Conservation (phyloP, 1,140 invertebrate species). For the Hetaerina americana region DNA sequence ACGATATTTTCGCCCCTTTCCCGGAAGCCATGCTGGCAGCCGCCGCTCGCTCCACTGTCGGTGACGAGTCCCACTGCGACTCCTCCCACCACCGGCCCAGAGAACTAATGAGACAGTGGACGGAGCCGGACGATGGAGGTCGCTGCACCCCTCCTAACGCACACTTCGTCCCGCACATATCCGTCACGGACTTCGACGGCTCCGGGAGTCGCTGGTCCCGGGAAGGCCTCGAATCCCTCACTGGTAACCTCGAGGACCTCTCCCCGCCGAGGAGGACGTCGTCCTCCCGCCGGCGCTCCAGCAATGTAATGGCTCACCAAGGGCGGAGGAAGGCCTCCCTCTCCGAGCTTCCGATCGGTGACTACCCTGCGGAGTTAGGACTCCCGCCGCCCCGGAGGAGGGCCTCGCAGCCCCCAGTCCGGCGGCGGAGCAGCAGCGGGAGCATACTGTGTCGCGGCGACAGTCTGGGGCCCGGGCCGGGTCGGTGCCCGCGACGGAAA, state of each 20-base stretch:
- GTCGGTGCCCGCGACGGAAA: background rate
- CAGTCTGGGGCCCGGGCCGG: background rate
- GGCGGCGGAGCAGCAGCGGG: background rate
- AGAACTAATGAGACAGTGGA: too few relatives aligned
- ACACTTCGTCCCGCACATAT: background rate
- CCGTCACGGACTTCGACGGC: background rate
- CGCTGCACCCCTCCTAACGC: too few relatives aligned
- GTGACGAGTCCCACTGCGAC: too few relatives aligned
- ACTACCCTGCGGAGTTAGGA: background rate
- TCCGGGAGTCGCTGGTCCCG: background rate
- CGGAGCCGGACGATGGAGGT: background rate
- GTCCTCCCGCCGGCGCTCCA: background rate
- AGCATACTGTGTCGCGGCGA: background rate
- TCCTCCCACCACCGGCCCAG: too few relatives aligned
- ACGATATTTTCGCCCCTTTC: background rate
- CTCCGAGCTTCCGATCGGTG: background rate
- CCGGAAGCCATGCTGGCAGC: too few relatives aligned
- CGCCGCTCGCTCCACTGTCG: background rate
- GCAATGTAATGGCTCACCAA: background rate
- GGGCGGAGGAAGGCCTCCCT: background rate
- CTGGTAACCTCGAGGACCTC: background rate
- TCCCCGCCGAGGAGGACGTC: background rate
- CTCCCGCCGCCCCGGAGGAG: too few relatives aligned
- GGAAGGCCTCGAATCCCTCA: background rate
- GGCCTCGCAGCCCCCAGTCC: background rate